These are phyloP conservation scores for Protonemura montana DNA, from an alignment of 2,888 invertebrate species.

Conservation along the genomic window DNA sequence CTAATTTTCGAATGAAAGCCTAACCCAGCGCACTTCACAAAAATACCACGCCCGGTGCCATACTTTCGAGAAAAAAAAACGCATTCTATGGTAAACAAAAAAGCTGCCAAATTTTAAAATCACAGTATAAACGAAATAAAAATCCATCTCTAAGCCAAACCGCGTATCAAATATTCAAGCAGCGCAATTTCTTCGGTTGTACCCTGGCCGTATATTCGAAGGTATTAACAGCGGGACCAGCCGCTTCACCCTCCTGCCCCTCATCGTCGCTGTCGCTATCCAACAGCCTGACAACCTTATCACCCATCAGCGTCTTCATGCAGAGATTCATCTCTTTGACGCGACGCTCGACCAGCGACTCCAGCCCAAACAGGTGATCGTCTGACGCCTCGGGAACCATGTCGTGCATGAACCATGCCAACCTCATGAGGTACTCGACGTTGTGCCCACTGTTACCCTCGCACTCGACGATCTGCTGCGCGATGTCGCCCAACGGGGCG, in stretches of 20 bases:
- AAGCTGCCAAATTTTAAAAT: background rate
- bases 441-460: constrained; percentile 78
- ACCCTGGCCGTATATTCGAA: constrained; percentile 76
- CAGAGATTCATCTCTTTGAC: constrained; percentile 65
- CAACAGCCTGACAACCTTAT: constrained; percentile 53
- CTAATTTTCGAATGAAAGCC: background rate
- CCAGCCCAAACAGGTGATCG: constrained; percentile 80
- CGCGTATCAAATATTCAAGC: constrained; percentile 73
- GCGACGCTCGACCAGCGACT: constrained; percentile 66
- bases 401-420: constrained; percentile 83
- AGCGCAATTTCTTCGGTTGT: constrained; percentile 77
- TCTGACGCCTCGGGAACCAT: constrained; percentile 79
- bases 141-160: background rate
- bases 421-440: constrained; percentile 83
- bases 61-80: background rate
- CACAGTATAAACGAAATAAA: background rate
- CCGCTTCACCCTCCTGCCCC: constrained; percentile 51
- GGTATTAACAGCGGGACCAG: constrained; percentile 56
- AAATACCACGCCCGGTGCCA: background rate
- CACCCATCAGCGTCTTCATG: constrained; percentile 64
- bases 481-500: constrained; percentile 77
- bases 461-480: constrained; percentile 78
- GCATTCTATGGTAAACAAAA: background rate
- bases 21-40: background rate
- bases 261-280: constrained; percentile 51